Base-by-base conservation (phyloP, 2,113 vertebrate species). In the Oryzias celebensis region DNA sequence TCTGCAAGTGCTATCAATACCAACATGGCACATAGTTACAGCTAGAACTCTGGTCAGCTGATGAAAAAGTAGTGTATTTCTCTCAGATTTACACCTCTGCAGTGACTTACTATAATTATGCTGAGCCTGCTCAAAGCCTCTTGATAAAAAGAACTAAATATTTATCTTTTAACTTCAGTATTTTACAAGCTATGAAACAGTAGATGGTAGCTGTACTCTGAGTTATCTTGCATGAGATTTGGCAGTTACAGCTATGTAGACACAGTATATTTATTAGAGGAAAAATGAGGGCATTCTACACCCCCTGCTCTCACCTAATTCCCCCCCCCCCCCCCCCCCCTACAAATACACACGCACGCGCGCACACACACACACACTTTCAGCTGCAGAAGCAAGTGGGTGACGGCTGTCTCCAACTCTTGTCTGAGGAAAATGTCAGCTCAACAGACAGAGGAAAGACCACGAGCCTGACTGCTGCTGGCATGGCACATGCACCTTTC, bases 41-140 rank as follows among this genome's bases (percentile, higher is more conserved):
- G 89, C 89, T 91, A 92, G 88, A 86, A 87, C 84, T 89, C 81
- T 78, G 86, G 85, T 91, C 75, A 83, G 81, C 81, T 89, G 88
- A 88, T 90, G 88, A 85, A 92, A 92, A 93, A 92, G 91, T 93
- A 92, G 87, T 90, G 85, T 92, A 90, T 90, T 84, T 90, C 85
- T 92, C 90, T 93, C 85, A 88, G 91, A 92, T 91, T 36, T 89
- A 92, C 90, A 92, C 92, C 62, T 73, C 89, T 92, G 91, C 90
- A 90, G 90, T 84, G 91, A 89, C 78, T 90, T 91, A 92, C 85
- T 90, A 90, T 93, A 92, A 88, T 92, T 95, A 88, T 90, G 93
- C 92, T 92, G 94, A 98, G 95, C 95, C 96, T 95, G 94, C 95
- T 96, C 93, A 94, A 93, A 92, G 92, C 92, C 90, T 93, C 91